Evolutionary conservation across 2,113 vertebrate genomes (phyloP).

Genomic region (Martes martes): DNA sequence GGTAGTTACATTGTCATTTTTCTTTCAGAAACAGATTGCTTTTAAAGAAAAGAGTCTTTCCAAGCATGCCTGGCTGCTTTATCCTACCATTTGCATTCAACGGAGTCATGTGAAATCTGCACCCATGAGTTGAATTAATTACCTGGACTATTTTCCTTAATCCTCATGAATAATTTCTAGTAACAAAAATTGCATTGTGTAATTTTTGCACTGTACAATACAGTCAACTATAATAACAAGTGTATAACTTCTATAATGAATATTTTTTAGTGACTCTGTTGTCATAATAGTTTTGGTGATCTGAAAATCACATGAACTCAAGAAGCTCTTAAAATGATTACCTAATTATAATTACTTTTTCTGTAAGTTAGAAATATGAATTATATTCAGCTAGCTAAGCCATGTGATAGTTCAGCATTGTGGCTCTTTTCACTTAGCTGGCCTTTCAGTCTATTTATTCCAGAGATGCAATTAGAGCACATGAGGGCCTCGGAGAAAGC

Average conservation of each 20-base stretch:
- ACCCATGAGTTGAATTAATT: conserved; percentile 52
- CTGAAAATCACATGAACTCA: conserved; percentile 28
- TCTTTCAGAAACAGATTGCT: conserved; percentile 39
- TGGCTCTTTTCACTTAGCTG: conserved; percentile 29
- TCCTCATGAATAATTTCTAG: conserved; percentile 35
- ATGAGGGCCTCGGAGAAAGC: neutral
- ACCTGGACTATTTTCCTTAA: conserved; percentile 23
- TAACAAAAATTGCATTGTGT: neutral
- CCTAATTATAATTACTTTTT: conserved; percentile 1
- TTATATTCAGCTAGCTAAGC: neutral
- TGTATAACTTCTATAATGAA: conserved; percentile 8
- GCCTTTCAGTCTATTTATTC: conserved; percentile 49
- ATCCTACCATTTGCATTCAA: conserved; percentile 25
- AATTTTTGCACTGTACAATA: neutral
- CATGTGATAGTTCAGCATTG: neutral
- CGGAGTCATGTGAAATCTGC: neutral
- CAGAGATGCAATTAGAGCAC: conserved; percentile 59
- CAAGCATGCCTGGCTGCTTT: neutral
- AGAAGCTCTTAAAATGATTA: conserved; percentile 41
- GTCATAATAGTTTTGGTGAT: conserved; percentile 37
- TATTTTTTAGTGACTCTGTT: conserved; percentile 26
- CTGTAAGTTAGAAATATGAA: conserved; percentile 33
- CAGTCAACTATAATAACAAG: neutral
- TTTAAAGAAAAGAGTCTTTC: conserved; percentile 37
- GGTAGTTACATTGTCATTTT: conserved; percentile 24